These are phyloP conservation scores for Epicampocera succincta DNA, from an alignment of 2,888 invertebrate genomes.

Conservation along the genomic window DNA sequence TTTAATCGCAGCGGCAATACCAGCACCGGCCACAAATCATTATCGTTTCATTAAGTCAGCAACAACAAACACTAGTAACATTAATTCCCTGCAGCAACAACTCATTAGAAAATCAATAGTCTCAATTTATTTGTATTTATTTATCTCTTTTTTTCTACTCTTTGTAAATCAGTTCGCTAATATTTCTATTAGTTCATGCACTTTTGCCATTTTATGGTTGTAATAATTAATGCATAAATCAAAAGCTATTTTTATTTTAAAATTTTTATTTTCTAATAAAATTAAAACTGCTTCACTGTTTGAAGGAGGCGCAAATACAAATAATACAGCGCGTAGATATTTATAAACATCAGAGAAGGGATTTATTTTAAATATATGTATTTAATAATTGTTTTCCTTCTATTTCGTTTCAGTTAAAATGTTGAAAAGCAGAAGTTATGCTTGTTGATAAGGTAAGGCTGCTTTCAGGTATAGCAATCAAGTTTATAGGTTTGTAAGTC, in stretches of 20 bases:
- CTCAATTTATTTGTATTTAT: neutral
- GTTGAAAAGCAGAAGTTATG: slow-evolving; percentile 1
- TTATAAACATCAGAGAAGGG: too few relatives aligned
- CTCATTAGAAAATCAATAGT: slow-evolving; percentile 36
- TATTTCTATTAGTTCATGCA: slow-evolving; percentile 19
- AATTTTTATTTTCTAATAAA: neutral
- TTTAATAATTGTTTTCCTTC: neutral
- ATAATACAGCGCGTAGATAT: neutral
- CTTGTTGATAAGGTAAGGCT: slow-evolving; percentile 45
- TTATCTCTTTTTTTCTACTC: neutral
- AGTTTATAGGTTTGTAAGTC: too few relatives aligned
- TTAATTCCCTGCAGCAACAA: slow-evolving; percentile 2
- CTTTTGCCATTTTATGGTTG: slow-evolving; percentile 9
- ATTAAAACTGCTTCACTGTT: slow-evolving; percentile 29
- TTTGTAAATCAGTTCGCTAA: slow-evolving; percentile 3
- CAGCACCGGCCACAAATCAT: slow-evolving; percentile 6
- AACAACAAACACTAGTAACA: slow-evolving; percentile 16
- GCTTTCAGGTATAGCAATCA: too few relatives aligned
- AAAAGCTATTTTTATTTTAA: neutral
- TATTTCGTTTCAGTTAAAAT: slow-evolving; percentile 29
- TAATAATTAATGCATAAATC: slow-evolving; percentile 24
- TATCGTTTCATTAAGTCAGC: slow-evolving; percentile 29
- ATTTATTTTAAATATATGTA: too few relatives aligned
- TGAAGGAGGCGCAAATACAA: too few relatives aligned
- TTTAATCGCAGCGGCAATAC: slow-evolving; percentile 9